These are phyloP conservation scores for Varecia variegata DNA, from an alignment of 2,797 vertebrate species.

Conservation along the genomic window DNA sequence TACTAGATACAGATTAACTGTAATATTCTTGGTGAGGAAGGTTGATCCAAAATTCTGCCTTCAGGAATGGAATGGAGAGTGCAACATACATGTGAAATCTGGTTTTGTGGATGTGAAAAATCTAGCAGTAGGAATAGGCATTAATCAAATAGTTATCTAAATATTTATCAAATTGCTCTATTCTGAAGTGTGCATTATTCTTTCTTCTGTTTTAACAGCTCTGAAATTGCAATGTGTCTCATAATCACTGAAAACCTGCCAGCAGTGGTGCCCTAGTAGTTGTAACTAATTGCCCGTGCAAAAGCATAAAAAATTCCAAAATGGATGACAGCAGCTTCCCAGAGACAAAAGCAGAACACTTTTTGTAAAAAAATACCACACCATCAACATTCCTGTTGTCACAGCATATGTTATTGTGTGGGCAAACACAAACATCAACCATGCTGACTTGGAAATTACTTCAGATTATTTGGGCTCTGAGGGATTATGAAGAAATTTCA, in stretches of 20 bases:
- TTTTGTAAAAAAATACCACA: not conserved
- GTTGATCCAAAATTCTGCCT: not conserved
- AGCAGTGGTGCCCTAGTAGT: not conserved
- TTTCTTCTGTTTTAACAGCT: not conserved
- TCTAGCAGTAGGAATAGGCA: not conserved
- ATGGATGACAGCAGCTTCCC: not conserved
- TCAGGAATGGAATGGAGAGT: not conserved
- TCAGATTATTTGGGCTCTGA: not conserved
- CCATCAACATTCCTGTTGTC: not conserved
- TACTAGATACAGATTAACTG: not conserved
- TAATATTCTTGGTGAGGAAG: not conserved
- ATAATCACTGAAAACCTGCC: not conserved
- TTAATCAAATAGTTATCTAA: not conserved
- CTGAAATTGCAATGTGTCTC: not conserved
- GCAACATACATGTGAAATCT: not conserved
- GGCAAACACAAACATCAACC: not conserved
- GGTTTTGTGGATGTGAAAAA: not conserved
- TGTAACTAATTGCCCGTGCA: not conserved
- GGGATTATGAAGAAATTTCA: not conserved
- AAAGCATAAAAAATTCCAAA: not conserved
- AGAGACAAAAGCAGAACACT: not conserved
- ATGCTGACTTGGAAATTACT: not conserved
- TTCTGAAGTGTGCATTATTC: not conserved
- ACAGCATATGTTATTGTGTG: not conserved
- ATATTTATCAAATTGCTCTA: not conserved